Evolutionary conservation across 2,797 vertebrate genomes (phyloP).

Genomic region (Vultur gryphus): DNA sequence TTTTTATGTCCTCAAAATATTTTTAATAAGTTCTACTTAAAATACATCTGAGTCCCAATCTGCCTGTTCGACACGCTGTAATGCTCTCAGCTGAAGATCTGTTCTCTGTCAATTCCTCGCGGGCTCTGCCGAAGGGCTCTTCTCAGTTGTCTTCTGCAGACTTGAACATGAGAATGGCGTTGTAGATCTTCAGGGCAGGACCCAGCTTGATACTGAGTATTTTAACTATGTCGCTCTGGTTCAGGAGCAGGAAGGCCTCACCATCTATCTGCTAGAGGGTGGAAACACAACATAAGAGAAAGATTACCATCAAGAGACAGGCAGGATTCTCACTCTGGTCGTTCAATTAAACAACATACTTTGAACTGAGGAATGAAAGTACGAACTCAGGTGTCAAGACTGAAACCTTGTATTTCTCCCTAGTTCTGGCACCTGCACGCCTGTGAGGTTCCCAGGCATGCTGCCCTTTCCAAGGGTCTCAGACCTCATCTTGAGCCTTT

Average conservation of each 20-base stretch:
- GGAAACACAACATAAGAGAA: background rate
- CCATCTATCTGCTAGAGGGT: slow-evolving; percentile 87
- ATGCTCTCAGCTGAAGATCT: background rate
- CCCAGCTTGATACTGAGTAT: slow-evolving; percentile 91
- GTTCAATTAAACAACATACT: background rate
- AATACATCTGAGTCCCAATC: background rate
- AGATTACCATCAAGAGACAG: background rate
- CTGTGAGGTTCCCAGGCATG: background rate
- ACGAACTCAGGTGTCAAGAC: background rate
- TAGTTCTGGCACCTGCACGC: background rate
- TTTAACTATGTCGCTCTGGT: slow-evolving; percentile 87
- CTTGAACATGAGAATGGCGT: slow-evolving; percentile 91
- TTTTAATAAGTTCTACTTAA: slow-evolving; percentile 12
- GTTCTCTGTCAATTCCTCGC: background rate
- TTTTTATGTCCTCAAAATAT: slow-evolving; percentile 24
- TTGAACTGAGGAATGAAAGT: background rate
- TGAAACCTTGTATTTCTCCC: background rate
- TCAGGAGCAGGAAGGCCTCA: slow-evolving; percentile 89
- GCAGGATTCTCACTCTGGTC: background rate
- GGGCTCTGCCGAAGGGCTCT: background rate
- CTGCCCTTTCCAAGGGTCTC: background rate
- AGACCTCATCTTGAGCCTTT: background rate
- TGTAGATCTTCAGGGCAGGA: slow-evolving; percentile 92
- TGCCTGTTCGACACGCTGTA: background rate
- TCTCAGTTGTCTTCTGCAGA: slow-evolving; percentile 73